Base-by-base conservation (phyloP, 2,888 invertebrate genomes). In the Coremacera marginata region DNA sequence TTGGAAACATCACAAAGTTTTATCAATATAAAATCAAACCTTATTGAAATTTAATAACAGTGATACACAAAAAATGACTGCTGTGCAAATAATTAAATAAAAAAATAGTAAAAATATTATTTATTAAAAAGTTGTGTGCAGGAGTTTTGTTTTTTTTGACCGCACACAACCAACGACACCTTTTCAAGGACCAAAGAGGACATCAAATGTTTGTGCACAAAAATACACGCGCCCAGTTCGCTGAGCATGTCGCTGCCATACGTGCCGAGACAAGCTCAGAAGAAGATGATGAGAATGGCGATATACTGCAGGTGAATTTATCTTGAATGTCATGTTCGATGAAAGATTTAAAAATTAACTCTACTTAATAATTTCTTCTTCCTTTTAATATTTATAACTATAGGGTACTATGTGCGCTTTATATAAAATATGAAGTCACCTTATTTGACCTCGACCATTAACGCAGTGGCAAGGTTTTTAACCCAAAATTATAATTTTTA, bases 241-340 rank as follows among this genome's bases (percentile, higher is more conserved):
- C 86, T 37, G 84, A 88, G 74, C 84, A 87, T 84, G 88, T 91
- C 63, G 90, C 89, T 79, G 90, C 90, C 62, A 85, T 82, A 79
- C 85, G 83, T 57, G 85, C 80, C 16, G 91, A 91, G n/a, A 90
- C 91, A 68, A 91, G 90, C 79, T 91, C 91, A 73, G 92, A 92
- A 65, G 92, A 91, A 70, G 92, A 92, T 79, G 92, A 92, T 82
- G 92, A 92, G 86, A 92, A 92, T 88, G 89, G 88, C 71, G 89
- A 89, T 81, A 82, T 89, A 80, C 81, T 89, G 79, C 89, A 90
- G 89, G 86, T 87, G 85, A 86, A 76, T 75, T 57, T 31, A 22
- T 16, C 9, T 11, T 1, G 5, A 27, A 63, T 71, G 19, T 67
- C 1, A 44, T 44, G 11, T 11, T 44, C 44, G 14, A 44, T 44